Base-by-base conservation (phyloP, 2,888 invertebrate species). In the Nemurella pictetii region DNA sequence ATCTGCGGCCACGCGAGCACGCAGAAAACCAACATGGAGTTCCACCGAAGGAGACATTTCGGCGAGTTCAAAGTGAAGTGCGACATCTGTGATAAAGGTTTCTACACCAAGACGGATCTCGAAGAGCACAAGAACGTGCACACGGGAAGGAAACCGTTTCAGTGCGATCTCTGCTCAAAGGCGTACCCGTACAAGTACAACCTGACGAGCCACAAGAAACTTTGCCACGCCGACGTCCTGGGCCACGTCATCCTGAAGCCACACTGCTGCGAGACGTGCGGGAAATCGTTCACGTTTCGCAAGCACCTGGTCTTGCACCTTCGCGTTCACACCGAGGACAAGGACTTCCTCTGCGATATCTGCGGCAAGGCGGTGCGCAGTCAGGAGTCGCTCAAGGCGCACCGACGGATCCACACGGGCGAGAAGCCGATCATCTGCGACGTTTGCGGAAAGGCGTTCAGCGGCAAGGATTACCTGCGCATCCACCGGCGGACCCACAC, bases 71-170 rank as follows among this genome's bases (percentile, higher is more conserved):
- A 83, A 12, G 30, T 85, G 26, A 83, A 92, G 83, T 93, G 93
- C 86, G 92, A 92, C 84, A 87, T 92, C 83, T 93, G 93, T 77
- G 92, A 92, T 3, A 91, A 92, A 85, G 90, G 92, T 4, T 93
- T 92, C 87, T 92, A 92, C 75, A 87, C 87, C 26, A 87, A 88
- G 77, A 88, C 87, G 86, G 85, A 87, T 20, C 86, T 88, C 29
- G 84, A 88, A 25, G 87, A 87, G 74, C 88, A 88, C 83, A 86
- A 87, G 80, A 80, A 88, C 25, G 83, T 85, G 73, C 87, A 87
- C 84, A 83, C 74, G 1, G 86, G 86, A 2, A 28, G 84, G 7
- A 86, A 85, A 75, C 87, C 86, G 28, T 89, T 88, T 83, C 85
- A 86, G 2, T 89, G 89, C 85, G 88, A 89, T 30, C 78, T 89